Evolutionary conservation across 2,113 vertebrate genomes (phyloP), one percentile per base, ranked within the genome.

Genomic region (Cariama cristata): DNA sequence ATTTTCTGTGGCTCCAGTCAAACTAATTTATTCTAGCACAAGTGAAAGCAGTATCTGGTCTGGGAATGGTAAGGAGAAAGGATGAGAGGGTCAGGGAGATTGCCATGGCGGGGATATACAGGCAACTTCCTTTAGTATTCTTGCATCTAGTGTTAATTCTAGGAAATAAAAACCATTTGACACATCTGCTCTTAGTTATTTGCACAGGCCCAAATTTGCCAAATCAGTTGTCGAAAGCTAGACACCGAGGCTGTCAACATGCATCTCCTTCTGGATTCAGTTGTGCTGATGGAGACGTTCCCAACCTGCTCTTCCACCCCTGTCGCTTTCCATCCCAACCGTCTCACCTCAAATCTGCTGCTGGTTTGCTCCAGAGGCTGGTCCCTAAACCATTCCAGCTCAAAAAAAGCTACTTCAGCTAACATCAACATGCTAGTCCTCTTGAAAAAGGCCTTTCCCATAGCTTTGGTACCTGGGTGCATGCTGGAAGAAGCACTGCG

Each of bases 161-260:
- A 89, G 86, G 86, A 94, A 96, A 96, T 94, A 95, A 91, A 94
- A 95, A 93, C 2, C 84, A 94, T 63, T 97, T 93, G 87, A 94
- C 86, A 93, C 95, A 96, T 96, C 91, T 97, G 93, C 89, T 89
- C 76, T 90, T 66, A 38, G 86, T 96, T 96, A 95, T 30, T 95
- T 89, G 45, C 47, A 60, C 76, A 79, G 91, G 73, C 69, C 94
- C 63, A 62, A 59, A 90, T 94, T 91, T 89, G 73, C 77, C 89
- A 95, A 85, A 97, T 79, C 53, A 26, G 58, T 53, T 96, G 93
- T 94, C 7, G 18, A 97, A 96, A 97, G 85, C 77, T 76, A 94
- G 96, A 94, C 77, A 66, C 74, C 47, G 89, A 82, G 74, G 62
- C 74, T 93, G 93, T 94, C 95, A 94, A 73, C 92, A 92, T 91